Base-by-base conservation (phyloP, 2,888 invertebrate genomes). In the Exephanes ischioxanthus region DNA sequence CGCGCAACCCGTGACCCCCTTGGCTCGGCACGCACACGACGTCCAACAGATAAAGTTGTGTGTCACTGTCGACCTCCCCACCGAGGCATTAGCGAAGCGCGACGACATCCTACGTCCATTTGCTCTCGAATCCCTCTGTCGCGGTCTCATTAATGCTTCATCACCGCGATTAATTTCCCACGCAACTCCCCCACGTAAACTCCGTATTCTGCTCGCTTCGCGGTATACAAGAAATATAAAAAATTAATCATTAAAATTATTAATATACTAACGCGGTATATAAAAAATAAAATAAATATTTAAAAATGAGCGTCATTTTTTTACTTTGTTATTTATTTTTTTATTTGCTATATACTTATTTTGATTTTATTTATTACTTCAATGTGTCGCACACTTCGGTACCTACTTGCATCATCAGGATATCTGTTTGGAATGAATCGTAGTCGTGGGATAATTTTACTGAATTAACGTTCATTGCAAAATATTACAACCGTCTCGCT, bases 71-170 rank as follows among this genome's bases (percentile, higher is more conserved):
- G 22, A 9, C 19, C 3, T 55, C 9, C 3, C 4, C 14, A 4
- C 11, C 26, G 26, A 7, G 22, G 58, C 58, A 26, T 58, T 22
- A 4, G 58, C 26, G 22, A 22, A 67, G 48, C 14, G 51, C 33
- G 66, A 37, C 72, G 53, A 83, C 81, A 83, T 70, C 76, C 63
- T 77, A 67, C 58, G 80, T 86, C 79, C 87, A 86, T 87, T 87
- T 81, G 70, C 81, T 53, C 22, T 5, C 16, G 14, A 16, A 30
- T n/a, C 48, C 41, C 63, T 26, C 22, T 71, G 78, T 73, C 75
- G 82, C 66, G 83, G 80, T 87, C 82, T 82, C 86, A 87, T 86
- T 85, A 85, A 86, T 80, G 67, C 82, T 84, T 85, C 78, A 85
- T 84, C 48, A 48, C 63, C 78, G 45, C 83, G 81, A 87, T 85